Evolutionary conservation across 2,113 vertebrate genomes (phyloP).

Genomic region (Noturus placidus): DNA sequence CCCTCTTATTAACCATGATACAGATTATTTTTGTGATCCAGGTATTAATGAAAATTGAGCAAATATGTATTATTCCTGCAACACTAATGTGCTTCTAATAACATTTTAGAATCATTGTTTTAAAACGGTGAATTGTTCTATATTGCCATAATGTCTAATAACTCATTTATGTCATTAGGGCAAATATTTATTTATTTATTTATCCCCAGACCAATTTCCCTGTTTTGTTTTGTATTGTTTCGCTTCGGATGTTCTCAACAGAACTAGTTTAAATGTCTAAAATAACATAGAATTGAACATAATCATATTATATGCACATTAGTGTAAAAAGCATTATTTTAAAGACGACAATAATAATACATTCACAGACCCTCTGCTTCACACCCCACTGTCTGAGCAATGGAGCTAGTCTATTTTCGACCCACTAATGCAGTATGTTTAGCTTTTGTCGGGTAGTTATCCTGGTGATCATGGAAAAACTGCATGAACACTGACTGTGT

Average conservation of each 20-base stretch:
- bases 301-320: neutral
- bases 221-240: neutral
- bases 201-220: too few species aligned
- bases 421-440: neutral
- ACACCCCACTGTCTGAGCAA: neutral
- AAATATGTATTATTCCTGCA: neutral
- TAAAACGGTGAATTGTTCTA: too few species aligned
- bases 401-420: neutral
- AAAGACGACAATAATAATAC: neutral
- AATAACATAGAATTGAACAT: neutral
- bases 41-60: neutral
- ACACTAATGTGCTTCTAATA: too few species aligned
- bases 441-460: neutral
- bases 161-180: neutral
- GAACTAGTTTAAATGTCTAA: neutral
- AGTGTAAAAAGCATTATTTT: neutral
- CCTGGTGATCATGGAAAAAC: neutral
- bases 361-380: neutral
- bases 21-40: neutral
- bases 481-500: neutral
- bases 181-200: neutral
- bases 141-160: neutral
- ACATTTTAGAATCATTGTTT: too few species aligned
- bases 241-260: neutral
- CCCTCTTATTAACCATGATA: neutral